Base-by-base conservation (phyloP, 1,140 invertebrate genomes). In the Trigoniulus corallinus region DNA sequence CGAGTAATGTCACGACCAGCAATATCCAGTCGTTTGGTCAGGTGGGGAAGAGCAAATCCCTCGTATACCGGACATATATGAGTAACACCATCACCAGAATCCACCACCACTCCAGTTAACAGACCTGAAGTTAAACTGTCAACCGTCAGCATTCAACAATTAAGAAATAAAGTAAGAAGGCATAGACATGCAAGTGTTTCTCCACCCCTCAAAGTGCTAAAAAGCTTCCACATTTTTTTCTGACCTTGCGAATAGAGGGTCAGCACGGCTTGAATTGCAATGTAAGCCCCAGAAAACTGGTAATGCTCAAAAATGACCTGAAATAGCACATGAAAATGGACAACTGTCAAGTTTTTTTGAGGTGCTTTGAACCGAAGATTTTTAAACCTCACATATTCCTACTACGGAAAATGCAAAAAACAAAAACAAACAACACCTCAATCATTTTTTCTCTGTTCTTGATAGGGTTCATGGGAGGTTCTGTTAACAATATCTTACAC, bases 231-330 rank as follows among this genome's bases (percentile, higher is more conserved):
- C n/a, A n/a, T n/a, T n/a, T n/a, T n/a, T n/a, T n/a, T 20, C 18
- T 21, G 59, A 70, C 92, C 96, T 78, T 98, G 95, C 51, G 96
- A 94, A 67, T 98, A 99, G 25, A 99, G 70, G 1, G 96, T 98
- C 23, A 99, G 71, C 43, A 98, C 94, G 34, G 96, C 96, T 68
- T 96, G 92, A 51, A 99, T 95, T 22, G 95, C 95, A 57, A 99
- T 85, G 61, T 96, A 96, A 22, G 88, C 81, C 54, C 89, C 88
- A 66, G 89, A 80, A 68, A 99, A 99, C 24, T 82, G 79, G 64
- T 98, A 99, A 63, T 94, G 93, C 69, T 99, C 96, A 72, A 99
- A 98, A 94, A 99, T 99, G 10, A 93, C 82, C 87, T 93, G 61
- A 2, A 63, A 67, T 52, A 44, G 21, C 7, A 7, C 12, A 21